Base-by-base conservation (phyloP, 2,797 vertebrate species). In the Chlorospingus flavigularis region DNA sequence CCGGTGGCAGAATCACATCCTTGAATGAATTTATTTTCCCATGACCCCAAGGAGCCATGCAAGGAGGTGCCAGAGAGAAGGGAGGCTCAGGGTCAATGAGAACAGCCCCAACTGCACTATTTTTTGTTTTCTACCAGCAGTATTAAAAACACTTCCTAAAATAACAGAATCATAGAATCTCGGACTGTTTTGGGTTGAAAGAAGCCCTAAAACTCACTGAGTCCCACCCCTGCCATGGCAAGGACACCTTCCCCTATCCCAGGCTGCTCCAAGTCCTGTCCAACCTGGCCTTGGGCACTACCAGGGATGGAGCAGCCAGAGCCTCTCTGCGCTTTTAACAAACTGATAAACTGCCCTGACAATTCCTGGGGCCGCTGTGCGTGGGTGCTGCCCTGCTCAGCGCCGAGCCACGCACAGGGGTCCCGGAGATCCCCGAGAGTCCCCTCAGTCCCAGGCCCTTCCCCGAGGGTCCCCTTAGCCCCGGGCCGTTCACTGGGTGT, bases 241-340 rank as follows among this genome's bases (percentile, higher is more conserved):
- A 20, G 6, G 16, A 20, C 65, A 50, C 31, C 6, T 50, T 2
- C 16, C 37, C 4, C 53, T 25, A 0, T 3, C 25, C 37, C 43
- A 18, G 45, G 45, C 31, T 30, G 65, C 45, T 40, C 54, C 54
- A 30, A 60, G 7, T 47, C 26, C 10, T 2, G n/a, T 26, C 37
- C 55, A 40, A 0, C 17, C 21, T 4, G 47, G 13, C 39, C 39
- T 4, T 6, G 47, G 21, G 0, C 55, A 21, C 47, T 37, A 1
- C 10, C 47, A 26, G 21, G 26, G 21, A 31, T 9, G 55, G 21
- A n/a, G 25, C 31, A 70, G 45, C 31, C 55, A 9, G 13, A 14
- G 37, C 47, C 28, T 4, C 66, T 37, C 39, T 19, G 31, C 3
- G 1, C 13, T 51, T 43, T 31, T 13, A 17, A 13, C 3, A 21